Conservation (phyloP, 2,797 vertebrate genomes). For the Lagorchestes hirsutus region DNA sequence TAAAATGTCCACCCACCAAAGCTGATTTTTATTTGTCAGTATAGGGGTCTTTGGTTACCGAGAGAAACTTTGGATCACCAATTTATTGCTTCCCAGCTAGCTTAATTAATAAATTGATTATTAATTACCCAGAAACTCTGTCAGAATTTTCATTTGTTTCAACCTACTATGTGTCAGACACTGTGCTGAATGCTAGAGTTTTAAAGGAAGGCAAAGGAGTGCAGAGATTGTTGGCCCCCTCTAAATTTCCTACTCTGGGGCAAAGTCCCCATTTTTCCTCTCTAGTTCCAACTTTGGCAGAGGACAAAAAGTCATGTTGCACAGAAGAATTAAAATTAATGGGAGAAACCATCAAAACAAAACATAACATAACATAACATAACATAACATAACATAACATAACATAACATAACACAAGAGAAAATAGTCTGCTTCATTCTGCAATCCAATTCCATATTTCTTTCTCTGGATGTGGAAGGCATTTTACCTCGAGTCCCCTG, state of each 20-base stretch:
- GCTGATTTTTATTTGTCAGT: neutral
- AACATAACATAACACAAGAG: too few relatives aligned
- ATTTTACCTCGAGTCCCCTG: too few relatives aligned
- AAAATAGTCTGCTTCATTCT: too few relatives aligned
- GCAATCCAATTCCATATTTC: too few relatives aligned
- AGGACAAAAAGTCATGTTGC: neutral
- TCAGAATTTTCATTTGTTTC: neutral
- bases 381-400: too few relatives aligned
- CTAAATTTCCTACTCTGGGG: neutral
- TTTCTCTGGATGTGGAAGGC: too few relatives aligned
- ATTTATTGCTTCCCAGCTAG: too few relatives aligned
- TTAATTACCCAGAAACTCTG: neutral
- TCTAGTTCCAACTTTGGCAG: neutral
- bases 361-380: too few relatives aligned
- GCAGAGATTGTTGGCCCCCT: neutral
- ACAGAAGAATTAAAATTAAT: too few relatives aligned
- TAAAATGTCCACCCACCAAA: neutral
- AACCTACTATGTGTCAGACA: neutral
- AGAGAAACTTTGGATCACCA: neutral
- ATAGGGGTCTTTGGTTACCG: neutral
- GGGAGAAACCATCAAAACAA: too few relatives aligned
- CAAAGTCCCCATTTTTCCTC: neutral
- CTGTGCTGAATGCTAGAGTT: neutral
- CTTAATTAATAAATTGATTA: too few relatives aligned
- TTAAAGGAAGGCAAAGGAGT: neutral